Evolutionary conservation across 2,888 invertebrate species (phyloP).

Genomic region (Zeuzera pyrina): DNA sequence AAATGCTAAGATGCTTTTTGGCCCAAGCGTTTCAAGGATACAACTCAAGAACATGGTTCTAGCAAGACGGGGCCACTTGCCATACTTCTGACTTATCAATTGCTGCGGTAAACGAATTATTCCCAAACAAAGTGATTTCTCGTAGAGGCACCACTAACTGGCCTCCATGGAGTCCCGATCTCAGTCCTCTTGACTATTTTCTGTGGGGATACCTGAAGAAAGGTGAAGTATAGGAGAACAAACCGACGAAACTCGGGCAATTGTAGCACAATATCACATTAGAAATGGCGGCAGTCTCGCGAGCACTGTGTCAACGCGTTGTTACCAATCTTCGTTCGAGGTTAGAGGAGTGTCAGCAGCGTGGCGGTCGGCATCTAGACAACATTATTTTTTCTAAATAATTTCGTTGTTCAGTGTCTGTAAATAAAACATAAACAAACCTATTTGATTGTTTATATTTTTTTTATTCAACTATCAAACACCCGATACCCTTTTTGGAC

Average conservation of each 20-base stretch:
- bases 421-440: no score
- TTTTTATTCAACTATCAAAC: no score
- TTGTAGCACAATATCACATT: conserved; percentile 13
- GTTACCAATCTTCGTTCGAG: conserved; percentile 18
- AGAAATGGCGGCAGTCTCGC: conserved; percentile 17
- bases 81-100: conserved; percentile 20
- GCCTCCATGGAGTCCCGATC: conserved; percentile 15
- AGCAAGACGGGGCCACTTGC: conserved; percentile 21
- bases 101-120: conserved; percentile 19
- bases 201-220: conserved; percentile 13
- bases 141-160: conserved; percentile 19
- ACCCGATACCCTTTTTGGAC: no score
- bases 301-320: conserved; percentile 14
- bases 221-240: conserved; percentile 14
- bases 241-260: conserved; percentile 13
- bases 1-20: no score
- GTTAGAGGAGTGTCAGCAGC: no score
- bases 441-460: no score
- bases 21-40: conserved; percentile 13
- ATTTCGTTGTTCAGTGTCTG: no score
- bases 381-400: no score
- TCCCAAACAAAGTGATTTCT: conserved; percentile 17
- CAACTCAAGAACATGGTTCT: conserved; percentile 18
- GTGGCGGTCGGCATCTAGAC: no score
- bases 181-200: conserved; percentile 10